phyloP scores from a whole-genome alignment of 2,888 invertebrate genomes.

The Charanyca ferruginea region DNA sequence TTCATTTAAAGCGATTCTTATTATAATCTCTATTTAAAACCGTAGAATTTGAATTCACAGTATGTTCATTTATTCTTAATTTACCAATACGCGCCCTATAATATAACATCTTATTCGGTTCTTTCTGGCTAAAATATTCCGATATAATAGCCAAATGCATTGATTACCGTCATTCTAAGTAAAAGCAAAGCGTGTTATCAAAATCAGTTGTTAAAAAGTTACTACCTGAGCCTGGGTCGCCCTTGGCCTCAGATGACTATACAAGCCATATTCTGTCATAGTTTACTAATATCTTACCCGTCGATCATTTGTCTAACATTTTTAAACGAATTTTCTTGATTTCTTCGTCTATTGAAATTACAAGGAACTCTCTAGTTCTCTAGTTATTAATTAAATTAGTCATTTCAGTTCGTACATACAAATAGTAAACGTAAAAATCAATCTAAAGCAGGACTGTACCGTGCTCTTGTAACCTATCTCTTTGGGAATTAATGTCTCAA shows the following conservation, averaged over 20 bases:
- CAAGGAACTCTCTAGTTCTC: constrained; percentile 8
- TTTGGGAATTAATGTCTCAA: constrained; percentile 33
- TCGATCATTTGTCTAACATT: constrained; percentile 43
- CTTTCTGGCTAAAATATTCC: background rate
- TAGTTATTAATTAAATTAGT: constrained; percentile 14
- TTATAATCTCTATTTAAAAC: constrained; percentile 28
- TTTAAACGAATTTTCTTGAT: constrained; percentile 34
- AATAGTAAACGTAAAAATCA: constrained; percentile 11
- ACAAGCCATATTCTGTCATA: constrained; percentile 53
- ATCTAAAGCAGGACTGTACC: constrained; percentile 2
- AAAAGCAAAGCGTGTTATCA: constrained; percentile 50
- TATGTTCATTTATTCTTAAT: constrained; percentile 1
- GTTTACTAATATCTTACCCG: constrained; percentile 43
- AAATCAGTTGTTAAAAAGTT: constrained; percentile 49
- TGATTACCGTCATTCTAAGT: constrained; percentile 27
- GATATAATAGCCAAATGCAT: constrained; percentile 20
- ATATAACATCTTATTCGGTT: background rate
- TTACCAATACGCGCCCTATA: background rate
- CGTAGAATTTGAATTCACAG: constrained; percentile 4
- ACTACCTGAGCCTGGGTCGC: constrained; percentile 60
- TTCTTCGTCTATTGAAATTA: constrained; percentile 14
- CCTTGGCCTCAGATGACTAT: constrained; percentile 56
- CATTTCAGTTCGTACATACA: background rate
- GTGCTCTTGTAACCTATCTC: constrained; percentile 25
- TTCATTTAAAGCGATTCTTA: constrained; percentile 51